Evolutionary conservation across 2,797 vertebrate genomes (phyloP).

Genomic region (Phrynocephalus vlangalii): DNA sequence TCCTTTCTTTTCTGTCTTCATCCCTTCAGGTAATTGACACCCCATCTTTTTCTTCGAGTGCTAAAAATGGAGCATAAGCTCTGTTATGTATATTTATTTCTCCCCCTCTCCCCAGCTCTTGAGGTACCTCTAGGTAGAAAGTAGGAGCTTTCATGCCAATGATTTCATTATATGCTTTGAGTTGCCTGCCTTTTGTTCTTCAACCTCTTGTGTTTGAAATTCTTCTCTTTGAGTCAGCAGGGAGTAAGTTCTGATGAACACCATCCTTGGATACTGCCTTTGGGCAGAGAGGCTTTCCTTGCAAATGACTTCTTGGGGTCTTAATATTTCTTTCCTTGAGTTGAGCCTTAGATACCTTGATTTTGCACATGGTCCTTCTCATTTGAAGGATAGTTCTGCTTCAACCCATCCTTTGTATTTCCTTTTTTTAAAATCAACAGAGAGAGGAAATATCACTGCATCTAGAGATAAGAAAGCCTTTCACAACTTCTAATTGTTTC

Average conservation of each 20-base stretch:
- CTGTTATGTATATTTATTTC: constrained; percentile 19
- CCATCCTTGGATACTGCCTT: constrained; percentile 57
- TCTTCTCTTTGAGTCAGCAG: constrained; percentile 65
- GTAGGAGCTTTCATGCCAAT: constrained; percentile 46
- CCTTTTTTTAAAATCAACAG: not conserved
- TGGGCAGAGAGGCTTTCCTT: constrained; percentile 64
- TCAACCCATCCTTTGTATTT: not conserved
- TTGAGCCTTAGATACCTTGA: constrained; percentile 50
- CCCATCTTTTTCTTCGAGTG: constrained; percentile 18
- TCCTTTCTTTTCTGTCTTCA: no score
- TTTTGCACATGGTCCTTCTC: constrained; percentile 41
- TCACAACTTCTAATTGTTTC: not conserved
- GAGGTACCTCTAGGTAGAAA: constrained; percentile 52
- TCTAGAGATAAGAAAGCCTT: not conserved
- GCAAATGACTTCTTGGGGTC: constrained; percentile 57
- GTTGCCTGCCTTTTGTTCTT: constrained; percentile 72
- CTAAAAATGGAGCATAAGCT: constrained; percentile 31
- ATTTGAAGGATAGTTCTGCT: fast-evolving
- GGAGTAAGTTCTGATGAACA: constrained; percentile 62
- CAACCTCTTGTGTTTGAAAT: constrained; percentile 54
- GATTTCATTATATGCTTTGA: constrained; percentile 72
- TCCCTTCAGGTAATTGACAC: constrained; percentile 38
- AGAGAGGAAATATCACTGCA: not conserved
- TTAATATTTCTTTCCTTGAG: constrained; percentile 37
- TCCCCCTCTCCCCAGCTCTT: constrained; percentile 48